Percentiles rank a stretch among this genome's conserved stretches.
Conservation (phyloP, 1,140 invertebrate genomes). For the Oncopeltus fasciatus region DNA sequence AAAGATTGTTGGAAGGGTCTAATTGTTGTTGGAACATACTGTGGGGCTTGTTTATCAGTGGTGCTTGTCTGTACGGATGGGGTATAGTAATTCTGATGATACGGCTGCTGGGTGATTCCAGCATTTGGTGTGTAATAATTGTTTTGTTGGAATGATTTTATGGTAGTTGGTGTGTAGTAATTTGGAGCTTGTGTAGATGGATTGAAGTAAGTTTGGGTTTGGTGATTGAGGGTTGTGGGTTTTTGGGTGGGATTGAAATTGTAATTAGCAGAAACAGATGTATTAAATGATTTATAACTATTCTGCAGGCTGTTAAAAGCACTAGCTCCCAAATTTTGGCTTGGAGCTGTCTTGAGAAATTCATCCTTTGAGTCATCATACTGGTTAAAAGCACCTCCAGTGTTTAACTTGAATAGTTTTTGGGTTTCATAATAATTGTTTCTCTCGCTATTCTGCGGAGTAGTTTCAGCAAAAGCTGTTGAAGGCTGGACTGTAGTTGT, state of each 20-base stretch:
- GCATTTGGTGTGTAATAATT: not conserved
- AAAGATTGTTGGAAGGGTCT: not conserved
- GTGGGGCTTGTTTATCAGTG: not conserved
- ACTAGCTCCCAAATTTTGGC: conserved; percentile 25
- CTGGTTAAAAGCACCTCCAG: conserved; percentile 19
- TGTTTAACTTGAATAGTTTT: conserved; percentile 19
- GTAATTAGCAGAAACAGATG: conserved; percentile 22
- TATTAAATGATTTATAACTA: conserved; percentile 23
- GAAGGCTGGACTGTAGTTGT: conserved; percentile 3
- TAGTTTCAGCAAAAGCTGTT: not conserved
- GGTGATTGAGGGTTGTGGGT: conserved; percentile 4
- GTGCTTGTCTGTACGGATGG: not conserved
- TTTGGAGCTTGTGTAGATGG: conserved; percentile 5
- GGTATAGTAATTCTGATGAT: not conserved
- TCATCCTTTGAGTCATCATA: conserved; percentile 22
- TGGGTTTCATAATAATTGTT: conserved; percentile 21
- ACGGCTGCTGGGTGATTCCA: not conserved
- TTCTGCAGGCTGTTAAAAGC: conserved; percentile 24
- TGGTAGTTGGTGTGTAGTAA: not conserved
- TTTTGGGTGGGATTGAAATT: conserved; percentile 19
- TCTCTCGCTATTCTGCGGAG: conserved; percentile 2
- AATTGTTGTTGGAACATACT: not conserved
- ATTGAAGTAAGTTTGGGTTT: conserved; percentile 7
- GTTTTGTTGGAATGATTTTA: not conserved
- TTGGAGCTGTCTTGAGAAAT: conserved; percentile 25